Base-by-base conservation (phyloP, 2,797 vertebrate species). In the Aeoliscus strigatus region DNA sequence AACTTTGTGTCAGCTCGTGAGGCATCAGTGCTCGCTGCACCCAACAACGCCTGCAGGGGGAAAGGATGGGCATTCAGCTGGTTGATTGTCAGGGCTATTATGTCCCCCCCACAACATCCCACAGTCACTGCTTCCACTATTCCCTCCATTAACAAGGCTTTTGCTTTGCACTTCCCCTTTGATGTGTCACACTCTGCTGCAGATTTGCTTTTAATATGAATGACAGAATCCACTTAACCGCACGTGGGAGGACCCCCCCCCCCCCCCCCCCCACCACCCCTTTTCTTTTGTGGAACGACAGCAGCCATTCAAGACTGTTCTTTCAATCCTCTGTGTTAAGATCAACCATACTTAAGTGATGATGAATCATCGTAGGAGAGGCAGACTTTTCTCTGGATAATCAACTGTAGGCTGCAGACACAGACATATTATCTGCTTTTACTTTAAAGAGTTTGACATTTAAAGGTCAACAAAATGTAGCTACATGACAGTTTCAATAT, bases 81-180 rank as follows among this genome's bases (percentile, higher is more conserved):
- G 62, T 73, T 83, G 83, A 88, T 81, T 83, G 79, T 82, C 81
- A 84, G 77, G 50, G 54, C 75, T 71, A 82, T 86, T 85, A 81
- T 82, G 71, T 53, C 55, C 60, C 49, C 58, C 13, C 45, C 50
- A n/a, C 35, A 65, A 51, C 67, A 71, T 68, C 73, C 66, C 51
- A 69, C 53, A 83, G 61, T 62, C 60, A 49, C 29, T 6, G 27
- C 54, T 63, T 49, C 46, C 46, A 55, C 67, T 56, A 42, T 78
- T 65, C 72, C 57, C 37, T 65, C 67, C 66, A 79, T 83, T 86
- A 84, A 73, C 76, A 73, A 71, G 62, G 55, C 29, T 44, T 66
- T 66, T 41, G 53, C 59, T 64, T 74, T 75, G 54, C 60, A 63
- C 62, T 75, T 70, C 43, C 45, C 39, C 40, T 77, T 75, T 74